Evolutionary conservation across 2,888 invertebrate species (phyloP), one percentile per base, ranked within the genome.

Genomic region (Metacarcinus magister): DNA sequence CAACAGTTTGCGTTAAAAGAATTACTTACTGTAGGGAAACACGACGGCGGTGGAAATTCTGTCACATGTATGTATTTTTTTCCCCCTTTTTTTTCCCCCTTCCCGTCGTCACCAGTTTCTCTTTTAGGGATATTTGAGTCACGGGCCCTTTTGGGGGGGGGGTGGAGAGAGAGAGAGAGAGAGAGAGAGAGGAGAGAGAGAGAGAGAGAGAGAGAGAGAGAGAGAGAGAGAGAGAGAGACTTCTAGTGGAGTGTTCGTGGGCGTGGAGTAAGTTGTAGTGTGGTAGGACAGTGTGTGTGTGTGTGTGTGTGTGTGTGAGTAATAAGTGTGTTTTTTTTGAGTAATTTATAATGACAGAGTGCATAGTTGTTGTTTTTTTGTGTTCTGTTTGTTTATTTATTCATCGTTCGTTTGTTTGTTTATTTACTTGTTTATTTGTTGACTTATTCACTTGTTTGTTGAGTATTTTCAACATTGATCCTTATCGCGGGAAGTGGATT

Each of bases 221-320:
- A 39, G 43, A 90, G 32, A 2, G 0, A 90, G 13, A 7, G 0
- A 43, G 32, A 90, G 46, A 32, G 32, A 0, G 87, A n/a, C n/a
- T 8, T 23, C 19, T 23, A 87, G 28, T 67, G 67, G 67, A 67
- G 67, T 87, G 87, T n/a, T 19, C n/a, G 87, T 87, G 87, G 19
- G 87, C 19, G 67, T 67, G 67, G 10, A n/a, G n/a, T n/a, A n/a
- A n/a, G n/a, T n/a, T n/a, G 67, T 67, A 67, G 10, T 10, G 10
- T 16, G 10, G 19, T 19, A 67, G 10, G 67, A 16, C 10, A 16
- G 67, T 67, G 67, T 67, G 67, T 67, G 67, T 67, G 19, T 67
- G 67, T 67, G 19, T 67, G 67, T 67, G 67, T 87, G 87, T 87
- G 87, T 87, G 87, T 87, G 87, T 87, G 87, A n/a, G 87, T 87